These are phyloP conservation scores for Colius striatus DNA, from an alignment of 2,113 vertebrate genomes.

Conservation along the genomic window DNA sequence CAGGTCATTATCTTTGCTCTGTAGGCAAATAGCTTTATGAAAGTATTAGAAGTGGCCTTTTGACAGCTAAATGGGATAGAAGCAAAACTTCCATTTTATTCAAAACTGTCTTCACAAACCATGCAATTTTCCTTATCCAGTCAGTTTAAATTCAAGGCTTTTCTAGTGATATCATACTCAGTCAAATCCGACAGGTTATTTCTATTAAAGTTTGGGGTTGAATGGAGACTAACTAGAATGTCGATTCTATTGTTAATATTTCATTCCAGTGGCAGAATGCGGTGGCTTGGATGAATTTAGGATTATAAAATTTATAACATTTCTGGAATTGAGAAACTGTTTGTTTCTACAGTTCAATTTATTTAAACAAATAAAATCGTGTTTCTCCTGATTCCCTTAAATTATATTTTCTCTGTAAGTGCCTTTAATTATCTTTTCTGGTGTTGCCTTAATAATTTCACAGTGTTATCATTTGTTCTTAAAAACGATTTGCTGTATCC, in stretches of 20 bases:
- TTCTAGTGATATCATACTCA: slow-evolving; percentile 73
- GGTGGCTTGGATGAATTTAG: slow-evolving; percentile 42
- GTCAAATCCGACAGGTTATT: slow-evolving; percentile 78
- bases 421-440: not conserved
- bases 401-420: not conserved
- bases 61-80: slow-evolving; percentile 72
- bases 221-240: slow-evolving; percentile 77
- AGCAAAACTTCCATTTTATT: slow-evolving; percentile 76
- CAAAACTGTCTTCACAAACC: slow-evolving; percentile 61
- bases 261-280: slow-evolving; percentile 56
- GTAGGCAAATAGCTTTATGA: slow-evolving; percentile 69
- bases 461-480: not conserved
- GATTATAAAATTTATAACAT: slow-evolving; percentile 54
- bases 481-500: not conserved
- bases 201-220: slow-evolving; percentile 77
- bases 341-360: slow-evolving; percentile 48
- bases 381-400: not conserved
- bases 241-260: slow-evolving; percentile 70
- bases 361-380: slow-evolving; percentile 68
- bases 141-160: slow-evolving; percentile 75
- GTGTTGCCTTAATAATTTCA: not conserved
- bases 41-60: slow-evolving; percentile 67
- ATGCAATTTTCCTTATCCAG: slow-evolving; percentile 73
- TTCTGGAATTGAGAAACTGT: slow-evolving; percentile 54
- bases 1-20: slow-evolving; percentile 29